These are phyloP conservation scores for Lanius ludovicianus DNA, from an alignment of 2,113 vertebrate species.

Conservation along the genomic window DNA sequence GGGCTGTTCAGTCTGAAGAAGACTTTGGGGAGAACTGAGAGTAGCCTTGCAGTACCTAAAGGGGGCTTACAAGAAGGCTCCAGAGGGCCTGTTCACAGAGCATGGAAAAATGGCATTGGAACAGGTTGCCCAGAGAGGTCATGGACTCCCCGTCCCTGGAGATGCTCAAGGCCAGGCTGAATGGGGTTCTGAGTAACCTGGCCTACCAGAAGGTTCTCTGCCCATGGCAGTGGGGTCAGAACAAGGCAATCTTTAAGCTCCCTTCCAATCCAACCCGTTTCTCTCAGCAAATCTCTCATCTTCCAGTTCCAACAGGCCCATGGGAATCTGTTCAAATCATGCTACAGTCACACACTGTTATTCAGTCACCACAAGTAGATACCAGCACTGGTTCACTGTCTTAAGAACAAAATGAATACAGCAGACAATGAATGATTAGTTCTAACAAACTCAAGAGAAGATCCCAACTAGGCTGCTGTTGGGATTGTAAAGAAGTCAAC, in stretches of 20 bases:
- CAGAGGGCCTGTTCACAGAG: not conserved
- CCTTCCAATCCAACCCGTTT: not conserved
- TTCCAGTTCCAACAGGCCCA: not conserved
- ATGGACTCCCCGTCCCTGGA: not conserved
- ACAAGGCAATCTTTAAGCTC: not conserved
- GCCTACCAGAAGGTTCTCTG: not conserved
- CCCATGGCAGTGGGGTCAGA: not conserved
- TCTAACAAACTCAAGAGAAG: not conserved
- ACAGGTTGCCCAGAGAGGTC: not conserved
- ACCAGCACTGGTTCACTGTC: not conserved
- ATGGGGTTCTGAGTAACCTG: not conserved
- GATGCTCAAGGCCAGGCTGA: not conserved
- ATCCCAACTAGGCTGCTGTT: fast-evolving
- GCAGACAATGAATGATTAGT: not conserved
- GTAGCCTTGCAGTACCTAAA: not conserved
- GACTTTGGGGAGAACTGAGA: not conserved
- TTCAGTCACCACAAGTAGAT: not conserved
- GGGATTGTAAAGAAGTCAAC: not conserved
- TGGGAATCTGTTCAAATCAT: not conserved
- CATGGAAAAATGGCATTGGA: not conserved
- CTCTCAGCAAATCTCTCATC: not conserved
- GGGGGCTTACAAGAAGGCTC: not conserved
- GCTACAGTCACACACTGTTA: not conserved
- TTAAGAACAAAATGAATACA: not conserved
- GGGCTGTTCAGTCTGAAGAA: not conserved